Evolutionary conservation across 2,888 invertebrate species (phyloP), one percentile per base, ranked within the genome.

Genomic region (Abrostola triplasia): DNA sequence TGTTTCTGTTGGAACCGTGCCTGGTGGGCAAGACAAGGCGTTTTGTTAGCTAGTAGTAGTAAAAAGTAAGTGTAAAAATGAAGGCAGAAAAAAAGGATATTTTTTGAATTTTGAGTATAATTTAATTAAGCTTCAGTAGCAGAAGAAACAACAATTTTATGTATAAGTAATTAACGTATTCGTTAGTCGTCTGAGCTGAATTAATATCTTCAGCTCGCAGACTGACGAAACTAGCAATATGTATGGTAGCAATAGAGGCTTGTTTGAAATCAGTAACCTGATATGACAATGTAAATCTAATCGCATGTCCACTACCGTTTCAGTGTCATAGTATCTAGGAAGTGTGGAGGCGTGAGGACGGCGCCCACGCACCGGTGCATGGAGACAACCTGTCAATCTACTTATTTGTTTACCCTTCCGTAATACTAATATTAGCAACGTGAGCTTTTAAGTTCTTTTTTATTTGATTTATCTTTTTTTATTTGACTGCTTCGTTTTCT

Each of bases 1-100:
- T 97, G 97, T 82, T 96, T 97, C 88, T 97, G 97, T 86, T 98
- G 98, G 90, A 97, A 98, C 67, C 96, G 95, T 73, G 98, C 97
- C 98, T 98, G 95, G 5, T 90, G 93, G 75, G 58, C 77, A 84
- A 57, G 36, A n/a, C 48, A 56, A 48, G 38, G 36, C 8, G 52
- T 44, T 56, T 51, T 42, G 41, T 50, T 59, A 10, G 24, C n/a
- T 8, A 24, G n/a, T n/a, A n/a, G n/a, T n/a, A n/a, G n/a, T n/a
- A n/a, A n/a, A 24, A 24, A 2, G 1, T 24, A 24, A 24, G 24
- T 24, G 24, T 24, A 24, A 24, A 2, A 24, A 24, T 24, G 24
- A 24, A 24, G 24, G 24, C 24, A 24, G 24, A 24, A 24, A 24
- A 24, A 24, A 24, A 24, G 24, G 24, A 24, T 24, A 24, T 24